These are phyloP conservation scores for Chironomus riparius DNA, from an alignment of 2,888 invertebrate genomes.

Conservation along the genomic window DNA sequence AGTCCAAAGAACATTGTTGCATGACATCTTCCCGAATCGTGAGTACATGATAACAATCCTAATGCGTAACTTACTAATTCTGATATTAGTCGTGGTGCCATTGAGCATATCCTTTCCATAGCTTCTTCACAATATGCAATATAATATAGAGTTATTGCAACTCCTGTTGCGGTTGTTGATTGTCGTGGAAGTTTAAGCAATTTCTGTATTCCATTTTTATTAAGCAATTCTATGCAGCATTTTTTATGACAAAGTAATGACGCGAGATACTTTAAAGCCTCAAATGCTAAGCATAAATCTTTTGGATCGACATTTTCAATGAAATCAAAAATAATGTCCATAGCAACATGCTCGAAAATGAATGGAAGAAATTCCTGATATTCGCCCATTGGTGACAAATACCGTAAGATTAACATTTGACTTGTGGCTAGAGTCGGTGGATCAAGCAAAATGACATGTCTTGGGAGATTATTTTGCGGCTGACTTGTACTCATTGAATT, in stretches of 20 bases:
- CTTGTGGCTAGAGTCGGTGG: constrained; percentile 82
- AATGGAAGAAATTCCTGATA: constrained; percentile 89
- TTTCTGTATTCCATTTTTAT: constrained; percentile 68
- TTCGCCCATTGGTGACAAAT: constrained; percentile 94
- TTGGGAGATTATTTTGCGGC: background rate
- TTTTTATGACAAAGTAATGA: constrained; percentile 95
- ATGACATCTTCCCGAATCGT: constrained; percentile 95
- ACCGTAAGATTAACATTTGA: constrained; percentile 86
- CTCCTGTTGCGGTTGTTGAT: constrained; percentile 91
- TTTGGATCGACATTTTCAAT: constrained; percentile 79
- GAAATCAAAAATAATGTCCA: constrained; percentile 83
- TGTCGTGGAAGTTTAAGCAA: constrained; percentile 84
- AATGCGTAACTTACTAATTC: constrained; percentile 82
- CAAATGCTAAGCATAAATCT: constrained; percentile 90
- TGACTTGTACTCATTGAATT: background rate
- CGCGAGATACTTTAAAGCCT: constrained; percentile 90
- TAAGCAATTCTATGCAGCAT: constrained; percentile 92
- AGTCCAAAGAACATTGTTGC: constrained; percentile 97
- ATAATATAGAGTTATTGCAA: constrained; percentile 93
- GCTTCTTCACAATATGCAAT: constrained; percentile 95
- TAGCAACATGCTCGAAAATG: constrained; percentile 86
- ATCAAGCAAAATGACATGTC: constrained; percentile 66
- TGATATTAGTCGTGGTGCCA: constrained; percentile 67
- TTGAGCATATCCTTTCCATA: constrained; percentile 87
- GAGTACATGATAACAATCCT: constrained; percentile 92